These are phyloP conservation scores for Pecten maximus DNA, from an alignment of 2,888 invertebrate genomes.

Conservation along the genomic window DNA sequence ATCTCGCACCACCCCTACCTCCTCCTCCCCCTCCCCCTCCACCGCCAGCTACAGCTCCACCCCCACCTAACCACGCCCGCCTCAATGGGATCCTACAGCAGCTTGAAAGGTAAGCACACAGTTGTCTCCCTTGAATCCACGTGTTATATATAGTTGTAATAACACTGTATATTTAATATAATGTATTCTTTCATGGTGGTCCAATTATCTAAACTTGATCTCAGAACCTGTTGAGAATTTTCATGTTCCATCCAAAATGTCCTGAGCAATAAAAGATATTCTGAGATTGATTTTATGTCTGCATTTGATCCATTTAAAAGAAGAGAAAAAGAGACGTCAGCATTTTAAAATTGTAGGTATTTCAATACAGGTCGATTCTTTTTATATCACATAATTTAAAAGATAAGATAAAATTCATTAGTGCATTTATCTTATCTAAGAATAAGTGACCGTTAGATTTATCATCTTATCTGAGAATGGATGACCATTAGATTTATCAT, in stretches of 20 bases:
- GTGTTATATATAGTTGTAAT: neutral
- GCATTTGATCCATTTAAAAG: too few species aligned
- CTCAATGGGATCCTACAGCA: slow-evolving; percentile 40
- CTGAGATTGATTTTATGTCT: too few species aligned
- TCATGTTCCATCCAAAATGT: too few species aligned
- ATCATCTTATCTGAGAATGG: too few species aligned
- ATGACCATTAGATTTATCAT: too few species aligned
- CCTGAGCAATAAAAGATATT: too few species aligned
- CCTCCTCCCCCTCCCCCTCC: slow-evolving; percentile 54
- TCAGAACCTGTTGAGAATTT: neutral
- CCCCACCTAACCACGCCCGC: slow-evolving; percentile 26
- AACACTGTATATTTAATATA: neutral
- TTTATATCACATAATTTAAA: too few species aligned
- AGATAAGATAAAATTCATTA: too few species aligned
- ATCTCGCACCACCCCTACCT: slow-evolving; percentile 56
- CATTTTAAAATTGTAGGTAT: neutral
- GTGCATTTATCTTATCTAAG: too few species aligned
- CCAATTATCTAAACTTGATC: neutral
- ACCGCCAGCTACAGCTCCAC: slow-evolving; percentile 35
- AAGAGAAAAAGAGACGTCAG: too few species aligned
- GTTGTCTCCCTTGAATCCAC: slow-evolving; percentile 51
- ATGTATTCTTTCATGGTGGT: neutral
- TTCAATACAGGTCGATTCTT: too few species aligned
- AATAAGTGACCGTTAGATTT: too few species aligned
- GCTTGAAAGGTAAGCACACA: slow-evolving; percentile 50